These are phyloP conservation scores for Stictonetta naevosa DNA, from an alignment of 2,113 vertebrate genomes.

Conservation along the genomic window DNA sequence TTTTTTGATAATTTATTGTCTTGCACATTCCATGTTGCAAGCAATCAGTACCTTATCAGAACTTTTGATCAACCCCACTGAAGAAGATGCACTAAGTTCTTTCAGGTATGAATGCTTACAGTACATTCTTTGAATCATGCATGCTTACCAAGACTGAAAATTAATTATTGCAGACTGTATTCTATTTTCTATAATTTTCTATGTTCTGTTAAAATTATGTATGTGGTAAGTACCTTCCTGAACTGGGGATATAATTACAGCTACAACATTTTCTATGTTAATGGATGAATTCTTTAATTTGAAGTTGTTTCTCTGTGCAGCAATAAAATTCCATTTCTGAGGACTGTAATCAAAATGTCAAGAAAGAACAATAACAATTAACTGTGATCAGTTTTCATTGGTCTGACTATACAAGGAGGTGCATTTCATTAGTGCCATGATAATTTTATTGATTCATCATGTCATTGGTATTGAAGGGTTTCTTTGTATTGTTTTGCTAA, in stretches of 20 bases:
- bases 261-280: neutral
- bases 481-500: neutral
- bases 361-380: neutral
- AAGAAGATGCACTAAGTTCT: neutral
- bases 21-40: neutral
- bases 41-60: neutral
- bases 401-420: neutral
- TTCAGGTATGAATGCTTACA: neutral
- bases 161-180: neutral
- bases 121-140: neutral
- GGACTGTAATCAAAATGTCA: neutral
- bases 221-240: neutral
- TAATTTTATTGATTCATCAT: neutral
- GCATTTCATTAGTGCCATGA: neutral
- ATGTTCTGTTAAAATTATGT: neutral
- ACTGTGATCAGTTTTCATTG: neutral
- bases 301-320: neutral
- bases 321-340: neutral
- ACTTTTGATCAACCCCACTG: neutral
- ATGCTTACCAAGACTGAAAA: neutral
- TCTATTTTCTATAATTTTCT: neutral
- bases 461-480: neutral
- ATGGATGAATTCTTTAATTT: neutral
- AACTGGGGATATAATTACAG: neutral
- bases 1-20: neutral